Evolutionary conservation across 2,113 vertebrate species (phyloP), one percentile per base, ranked within the genome.

Genomic region (human (Homo sapiens)): DNA sequence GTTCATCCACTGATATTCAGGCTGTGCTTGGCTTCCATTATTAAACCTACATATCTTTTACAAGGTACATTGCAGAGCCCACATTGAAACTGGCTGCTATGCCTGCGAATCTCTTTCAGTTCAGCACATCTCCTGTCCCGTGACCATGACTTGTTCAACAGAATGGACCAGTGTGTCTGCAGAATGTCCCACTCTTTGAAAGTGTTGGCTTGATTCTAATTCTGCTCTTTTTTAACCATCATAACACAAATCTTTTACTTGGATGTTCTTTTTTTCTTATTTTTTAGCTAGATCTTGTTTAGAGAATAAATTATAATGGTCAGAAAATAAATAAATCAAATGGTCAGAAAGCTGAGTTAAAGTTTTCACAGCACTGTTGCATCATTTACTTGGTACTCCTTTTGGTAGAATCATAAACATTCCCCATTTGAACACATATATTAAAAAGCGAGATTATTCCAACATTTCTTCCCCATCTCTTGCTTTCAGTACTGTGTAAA

Each of bases 371-470:
- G 48, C 3, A 11, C 22, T 11, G 3, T 18, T 55, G 23, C 4
- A 12, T 38, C 16, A 17, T 25, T 61, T 14, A 4, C 14, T 38
- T 35, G 4, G 4, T 12, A 14, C 20, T 4, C 0, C 23, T 38
- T 92, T 25, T n/a, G 35, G 22, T 35, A 55, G 50, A 92, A 43
- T 55, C 70, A 52, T 40, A 18, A 70, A 22, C 25, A 5, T 40
- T 27, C 50, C 43, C 16, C 17, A 14, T 3, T 55, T 50, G 18
- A 43, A 38, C 8, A 17, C 1, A 5, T 23, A 22, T 30, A 55
- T 76, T 79, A 55, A 82, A 89, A 88, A 89, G 13, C 10, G 27
- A 52, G 13, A 2, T 43, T 38, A 79, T 52, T 52, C 61, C 23
- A 82, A 86, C 45, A 85, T 91, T 72, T 80, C 10, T 76, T 88